A percentile compares a stretch with the other conserved stretches of the same genome.
These are phyloP conservation scores for Pelochelys cantorii DNA, from an alignment of 2,797 vertebrate genomes.

Conservation along the genomic window DNA sequence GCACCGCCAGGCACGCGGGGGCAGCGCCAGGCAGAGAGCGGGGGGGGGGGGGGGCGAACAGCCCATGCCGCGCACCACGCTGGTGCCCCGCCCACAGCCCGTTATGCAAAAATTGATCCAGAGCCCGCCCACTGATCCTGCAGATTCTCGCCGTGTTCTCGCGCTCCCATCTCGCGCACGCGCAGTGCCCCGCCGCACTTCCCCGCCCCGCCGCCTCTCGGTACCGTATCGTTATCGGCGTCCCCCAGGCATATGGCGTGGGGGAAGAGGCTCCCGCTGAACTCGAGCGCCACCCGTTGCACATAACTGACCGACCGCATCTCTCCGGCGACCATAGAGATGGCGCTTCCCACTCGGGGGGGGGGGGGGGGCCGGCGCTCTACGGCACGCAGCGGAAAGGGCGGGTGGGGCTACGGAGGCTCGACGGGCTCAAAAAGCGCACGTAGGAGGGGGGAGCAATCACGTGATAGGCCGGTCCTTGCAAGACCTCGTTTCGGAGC, in stretches of 20 bases:
- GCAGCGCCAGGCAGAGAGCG: too few relatives aligned
- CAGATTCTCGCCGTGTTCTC: neutral
- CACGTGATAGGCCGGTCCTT: neutral
- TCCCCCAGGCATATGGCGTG: slow-evolving; percentile 95
- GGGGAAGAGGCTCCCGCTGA: slow-evolving; percentile 93
- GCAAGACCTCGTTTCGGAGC: too few relatives aligned
- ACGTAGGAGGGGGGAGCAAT: neutral
- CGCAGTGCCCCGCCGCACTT: neutral
- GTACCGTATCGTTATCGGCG: slow-evolving; percentile 93
- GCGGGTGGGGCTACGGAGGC: neutral
- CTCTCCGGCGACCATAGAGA: neutral
- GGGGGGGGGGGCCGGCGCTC: neutral
- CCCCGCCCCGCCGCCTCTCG: neutral
- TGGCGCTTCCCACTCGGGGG: neutral
- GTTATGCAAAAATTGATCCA: neutral
- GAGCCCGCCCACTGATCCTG: neutral
- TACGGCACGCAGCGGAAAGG: too few relatives aligned
- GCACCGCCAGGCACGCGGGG: too few relatives aligned
- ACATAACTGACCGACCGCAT: slow-evolving; percentile 95
- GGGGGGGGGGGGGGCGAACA: too few relatives aligned
- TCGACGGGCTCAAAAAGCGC: neutral
- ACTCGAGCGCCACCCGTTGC: slow-evolving; percentile 92
- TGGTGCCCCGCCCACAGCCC: neutral
- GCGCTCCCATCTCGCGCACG: neutral
- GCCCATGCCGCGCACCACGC: too few relatives aligned